A percentile compares a stretch with the other conserved stretches of the same genome.
Conservation (phyloP, 1,140 invertebrate species). For the Diabrotica undecimpunctata region DNA sequence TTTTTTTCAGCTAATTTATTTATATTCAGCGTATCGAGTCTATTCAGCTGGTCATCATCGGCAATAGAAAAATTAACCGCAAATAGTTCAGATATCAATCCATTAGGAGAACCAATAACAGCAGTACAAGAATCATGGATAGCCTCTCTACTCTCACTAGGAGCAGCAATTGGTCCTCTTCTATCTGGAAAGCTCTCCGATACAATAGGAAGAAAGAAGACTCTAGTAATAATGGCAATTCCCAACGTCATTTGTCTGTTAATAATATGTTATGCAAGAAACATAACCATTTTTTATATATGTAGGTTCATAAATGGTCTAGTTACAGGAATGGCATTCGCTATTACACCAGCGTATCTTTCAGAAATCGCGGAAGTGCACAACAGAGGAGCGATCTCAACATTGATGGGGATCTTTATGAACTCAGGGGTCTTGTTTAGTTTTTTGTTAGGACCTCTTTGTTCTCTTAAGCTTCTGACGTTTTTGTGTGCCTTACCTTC, state of each 20-base stretch:
- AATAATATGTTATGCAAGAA: slow-evolving; percentile 23
- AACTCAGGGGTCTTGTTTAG: slow-evolving; percentile 35
- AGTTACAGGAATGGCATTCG: slow-evolving; percentile 49
- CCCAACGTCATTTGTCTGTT: slow-evolving; percentile 23
- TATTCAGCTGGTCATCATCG: too few relatives aligned
- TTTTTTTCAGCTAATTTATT: too few relatives aligned
- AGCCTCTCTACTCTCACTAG: slow-evolving; percentile 27
- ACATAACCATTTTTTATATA: slow-evolving; percentile 23
- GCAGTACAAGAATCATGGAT: slow-evolving; percentile 28
- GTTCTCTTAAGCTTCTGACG: slow-evolving; percentile 54
- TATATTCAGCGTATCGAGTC: too few relatives aligned
- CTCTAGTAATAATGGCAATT: slow-evolving; percentile 21
- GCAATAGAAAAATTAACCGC: too few relatives aligned
- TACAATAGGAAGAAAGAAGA: slow-evolving; percentile 25
- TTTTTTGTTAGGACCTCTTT: slow-evolving; percentile 58
- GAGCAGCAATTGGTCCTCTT: slow-evolving; percentile 24
- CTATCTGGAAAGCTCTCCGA: slow-evolving; percentile 15
- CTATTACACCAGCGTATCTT: slow-evolving; percentile 51
- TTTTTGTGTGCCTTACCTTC: slow-evolving; percentile 51
- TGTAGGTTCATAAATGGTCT: slow-evolving; percentile 32
- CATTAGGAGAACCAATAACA: slow-evolving; percentile 17
- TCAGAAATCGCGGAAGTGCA: slow-evolving; percentile 49
- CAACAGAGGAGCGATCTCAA: slow-evolving; percentile 33
- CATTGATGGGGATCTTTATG: slow-evolving; percentile 33
- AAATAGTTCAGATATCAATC: too few relatives aligned